Conservation (phyloP, 2,888 invertebrate species). For the Ellobium chinense region DNA sequence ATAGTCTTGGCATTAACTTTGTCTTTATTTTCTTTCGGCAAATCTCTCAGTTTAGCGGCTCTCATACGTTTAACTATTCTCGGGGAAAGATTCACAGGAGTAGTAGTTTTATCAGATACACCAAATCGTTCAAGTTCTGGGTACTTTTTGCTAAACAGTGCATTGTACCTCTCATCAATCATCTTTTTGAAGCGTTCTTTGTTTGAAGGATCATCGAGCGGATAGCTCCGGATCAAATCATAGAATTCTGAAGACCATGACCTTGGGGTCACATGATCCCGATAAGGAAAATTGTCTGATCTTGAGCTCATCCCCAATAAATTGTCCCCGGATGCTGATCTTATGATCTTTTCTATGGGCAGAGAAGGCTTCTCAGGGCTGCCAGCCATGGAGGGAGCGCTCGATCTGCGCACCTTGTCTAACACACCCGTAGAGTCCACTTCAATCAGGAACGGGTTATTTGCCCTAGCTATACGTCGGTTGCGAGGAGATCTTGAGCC, state of each 20-base stretch:
- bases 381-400: slow-evolving; percentile 18
- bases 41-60: not conserved
- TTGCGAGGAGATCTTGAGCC: not conserved
- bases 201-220: not conserved
- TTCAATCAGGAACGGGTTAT: slow-evolving; percentile 30
- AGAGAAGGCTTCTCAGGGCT: not conserved
- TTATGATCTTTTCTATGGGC: not conserved
- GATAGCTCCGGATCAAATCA: not conserved
- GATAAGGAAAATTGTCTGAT: not conserved
- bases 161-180: slow-evolving; percentile 24
- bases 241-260: slow-evolving; percentile 36
- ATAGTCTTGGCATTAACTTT: not conserved
- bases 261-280: not conserved
- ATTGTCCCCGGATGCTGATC: slow-evolving; percentile 17
- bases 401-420: slow-evolving; percentile 9
- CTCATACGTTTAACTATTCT: not conserved
- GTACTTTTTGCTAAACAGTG: slow-evolving; percentile 14
- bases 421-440: not conserved
- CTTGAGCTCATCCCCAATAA: not conserved
- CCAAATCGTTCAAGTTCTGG: not conserved
- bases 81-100: not conserved
- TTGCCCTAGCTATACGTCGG: slow-evolving; percentile 17
- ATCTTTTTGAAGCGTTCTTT: slow-evolving; percentile 15
- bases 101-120: not conserved
- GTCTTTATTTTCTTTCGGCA: not conserved